These are phyloP conservation scores for Nerophis ophidion DNA, from an alignment of 2,113 vertebrate species.

Conservation along the genomic window DNA sequence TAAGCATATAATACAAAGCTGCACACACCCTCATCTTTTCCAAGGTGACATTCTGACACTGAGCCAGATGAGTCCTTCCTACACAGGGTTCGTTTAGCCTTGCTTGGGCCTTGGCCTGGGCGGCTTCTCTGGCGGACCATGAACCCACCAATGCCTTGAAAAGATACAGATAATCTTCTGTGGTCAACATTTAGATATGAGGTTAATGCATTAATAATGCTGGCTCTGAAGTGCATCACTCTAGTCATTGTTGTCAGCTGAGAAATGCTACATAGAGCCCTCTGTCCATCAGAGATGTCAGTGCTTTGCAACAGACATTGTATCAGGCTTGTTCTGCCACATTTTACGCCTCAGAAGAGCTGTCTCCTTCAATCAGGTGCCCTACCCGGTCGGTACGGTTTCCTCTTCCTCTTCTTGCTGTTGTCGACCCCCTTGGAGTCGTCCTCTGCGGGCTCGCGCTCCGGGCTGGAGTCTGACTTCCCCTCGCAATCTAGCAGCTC, in stretches of 20 bases:
- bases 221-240: background rate
- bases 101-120: conserved; percentile 86
- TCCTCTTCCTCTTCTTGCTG: conserved; percentile 94
- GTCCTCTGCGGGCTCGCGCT: conserved; percentile 87
- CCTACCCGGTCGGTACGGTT: conserved; percentile 96
- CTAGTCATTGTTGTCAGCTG: conserved; percentile 18
- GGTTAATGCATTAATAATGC: background rate
- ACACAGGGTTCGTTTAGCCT: conserved; percentile 81
- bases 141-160: conserved; percentile 91
- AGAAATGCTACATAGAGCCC: conserved; percentile 32
- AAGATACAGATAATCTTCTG: background rate
- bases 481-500: conserved; percentile 92
- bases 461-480: conserved; percentile 97
- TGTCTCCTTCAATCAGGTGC: conserved; percentile 69
- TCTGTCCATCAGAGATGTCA: conserved; percentile 42
- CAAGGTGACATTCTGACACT: conserved; percentile 78
- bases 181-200: background rate
- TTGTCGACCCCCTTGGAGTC: conserved; percentile 84
- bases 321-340: conserved; percentile 53
- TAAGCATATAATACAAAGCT: background rate
- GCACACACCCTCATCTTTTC: conserved; percentile 84
- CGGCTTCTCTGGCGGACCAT: conserved; percentile 97
- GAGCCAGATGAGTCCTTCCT: conserved; percentile 94
- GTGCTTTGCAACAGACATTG: conserved; percentile 44
- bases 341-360: conserved; percentile 69